Base-by-base conservation (phyloP, 2,797 vertebrate genomes). In the Sorex maritimensis region DNA sequence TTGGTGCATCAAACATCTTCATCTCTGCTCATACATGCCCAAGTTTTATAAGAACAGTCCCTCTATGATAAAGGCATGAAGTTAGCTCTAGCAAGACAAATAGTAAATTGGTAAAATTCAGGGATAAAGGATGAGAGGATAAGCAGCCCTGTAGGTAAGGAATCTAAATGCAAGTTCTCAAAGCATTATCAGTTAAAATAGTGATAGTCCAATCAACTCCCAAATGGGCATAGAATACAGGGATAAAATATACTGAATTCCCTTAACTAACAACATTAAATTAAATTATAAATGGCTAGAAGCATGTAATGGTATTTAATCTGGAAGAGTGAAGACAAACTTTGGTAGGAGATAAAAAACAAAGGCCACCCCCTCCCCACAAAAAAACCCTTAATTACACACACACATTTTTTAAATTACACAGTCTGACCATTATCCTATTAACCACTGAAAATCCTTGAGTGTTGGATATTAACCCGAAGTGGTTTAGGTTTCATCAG, bases 271-370 rank as follows among this genome's bases (percentile, higher is more conserved):
- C 46, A 68, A 34, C 14, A 78, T 13, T 41, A 14, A 21, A 2
- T 17, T 44, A 28, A 58, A 2, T 26, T 80, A 21, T 30, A 14
- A 90, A 28, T 8, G 23, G 11, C 0, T 58, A 23, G 41, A 63
- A 78, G 17, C 81, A 74, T 13, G 34, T 73, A 63, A 26, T 65
- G 34, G 34, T 89, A 88, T 86, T 83, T 49, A 34, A 38, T 78
- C 2, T 24, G 86, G 44, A n/a, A 55, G 10, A 49, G 34, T 73
- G 55, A 67, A 65, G 3, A 41, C 24, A 74, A 9, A 24, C 1
- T 15, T 0, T 12, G 11, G 5, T 46, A 17, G 74, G 12, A 71
- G 30, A 75, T 7, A 21, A 71, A 7, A 6, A 85, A 63, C 0
- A 1, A 11, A 19, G 7, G 63, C 38, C 58, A 2, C 52, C 10